Evolutionary conservation across 2,797 vertebrate species (phyloP), one percentile per base, ranked within the genome.

Genomic region (Chrysolophus pictus): DNA sequence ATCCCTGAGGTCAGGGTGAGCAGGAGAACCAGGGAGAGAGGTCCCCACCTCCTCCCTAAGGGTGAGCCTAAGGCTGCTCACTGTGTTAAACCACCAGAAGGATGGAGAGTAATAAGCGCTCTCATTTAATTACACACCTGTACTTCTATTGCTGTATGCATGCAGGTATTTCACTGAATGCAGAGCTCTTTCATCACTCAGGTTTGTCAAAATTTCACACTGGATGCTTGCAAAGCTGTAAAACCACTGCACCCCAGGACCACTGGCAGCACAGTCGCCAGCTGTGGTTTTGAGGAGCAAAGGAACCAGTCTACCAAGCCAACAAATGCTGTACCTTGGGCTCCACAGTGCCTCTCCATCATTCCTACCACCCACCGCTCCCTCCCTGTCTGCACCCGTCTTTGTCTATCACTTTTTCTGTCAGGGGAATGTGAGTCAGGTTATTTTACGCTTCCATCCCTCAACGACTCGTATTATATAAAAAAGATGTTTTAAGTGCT

Each of bases 401-500:
- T 96, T 95, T 67, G 37, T 97, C 95, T 97, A 94, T 97, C 97
- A 96, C 92, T 90, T 96, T 87, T 93, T 95, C 95, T 96, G 93
- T 87, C 95, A 97, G 74, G 91, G 92, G 95, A 95, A 96, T 85
- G 86, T 58, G 94, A 97, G 96, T 93, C 95, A 97, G 96, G 95
- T 97, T 98, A 97, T 97, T 98, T 97, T 98, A 98, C 97, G 96
- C 96, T 96, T 95, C 95, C 97, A 97, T 96, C 97, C 96, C 97
- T 98, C 97, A 98, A 98, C 98, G 97, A 94, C 94, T 89, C 37
- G 7, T 97, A 97, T 98, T 97, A 97, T 97, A 98, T 96, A 97
- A 96, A 97, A 97, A 98, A 98, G 97, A 97, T 97, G 97, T 97
- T 98, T 98, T 98, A 98, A 98, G 98, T 97, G 97, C 97, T 97